Evolutionary conservation across 2,113 vertebrate genomes (phyloP).

Genomic region (Agelaius tricolor): DNA sequence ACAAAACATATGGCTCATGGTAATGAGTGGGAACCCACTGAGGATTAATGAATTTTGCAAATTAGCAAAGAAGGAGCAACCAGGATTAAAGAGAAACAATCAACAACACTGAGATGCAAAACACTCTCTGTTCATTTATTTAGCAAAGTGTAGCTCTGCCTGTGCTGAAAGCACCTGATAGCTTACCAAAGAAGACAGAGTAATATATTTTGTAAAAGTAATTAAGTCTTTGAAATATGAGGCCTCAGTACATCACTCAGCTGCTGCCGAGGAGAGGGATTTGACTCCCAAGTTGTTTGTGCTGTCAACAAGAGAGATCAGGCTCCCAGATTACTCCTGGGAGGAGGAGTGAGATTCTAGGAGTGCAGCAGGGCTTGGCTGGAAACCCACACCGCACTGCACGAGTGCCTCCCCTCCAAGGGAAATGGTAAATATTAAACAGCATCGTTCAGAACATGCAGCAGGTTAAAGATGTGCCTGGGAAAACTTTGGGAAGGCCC

Average conservation of each 20-base stretch:
- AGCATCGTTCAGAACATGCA: neutral
- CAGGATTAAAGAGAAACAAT: constrained; percentile 40
- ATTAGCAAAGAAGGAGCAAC: constrained; percentile 32
- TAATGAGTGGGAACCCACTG: constrained; percentile 29
- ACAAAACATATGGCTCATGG: neutral
- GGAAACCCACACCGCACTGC: neutral
- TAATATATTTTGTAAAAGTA: constrained; percentile 62
- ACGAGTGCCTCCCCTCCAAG: neutral
- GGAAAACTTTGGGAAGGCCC: neutral
- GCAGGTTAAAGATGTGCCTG: neutral
- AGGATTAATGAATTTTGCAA: constrained; percentile 48
- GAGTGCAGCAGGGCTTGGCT: neutral
- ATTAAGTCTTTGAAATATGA: constrained; percentile 61
- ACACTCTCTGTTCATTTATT: constrained; percentile 38
- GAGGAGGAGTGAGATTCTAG: neutral
- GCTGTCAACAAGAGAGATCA: constrained; percentile 5
- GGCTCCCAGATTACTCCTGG: neutral
- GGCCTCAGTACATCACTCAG: constrained; percentile 15
- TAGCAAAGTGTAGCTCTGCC: neutral
- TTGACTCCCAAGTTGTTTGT: constrained; percentile 23
- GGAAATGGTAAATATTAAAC: neutral
- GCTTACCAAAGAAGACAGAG: neutral
- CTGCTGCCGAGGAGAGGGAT: constrained; percentile 34
- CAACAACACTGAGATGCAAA: neutral
- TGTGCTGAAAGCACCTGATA: constrained; percentile 3